Percentiles rank a stretch among this genome's conserved stretches.
Conservation (phyloP, 2,797 vertebrate species). For the Neomorphus geoffroyi region DNA sequence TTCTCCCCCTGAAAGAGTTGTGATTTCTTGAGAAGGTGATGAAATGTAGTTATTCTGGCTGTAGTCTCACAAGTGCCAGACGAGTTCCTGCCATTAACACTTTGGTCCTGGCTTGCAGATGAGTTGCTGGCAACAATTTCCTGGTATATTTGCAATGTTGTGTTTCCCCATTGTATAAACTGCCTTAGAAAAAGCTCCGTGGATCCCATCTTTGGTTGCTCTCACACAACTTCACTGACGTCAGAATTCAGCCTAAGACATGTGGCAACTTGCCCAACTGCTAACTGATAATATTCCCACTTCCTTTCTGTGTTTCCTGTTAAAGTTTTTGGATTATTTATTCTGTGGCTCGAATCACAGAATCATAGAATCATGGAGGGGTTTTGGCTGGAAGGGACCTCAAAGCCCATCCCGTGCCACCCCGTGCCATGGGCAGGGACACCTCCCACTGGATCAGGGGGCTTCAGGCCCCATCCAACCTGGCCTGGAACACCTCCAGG, state of each 20-base stretch:
- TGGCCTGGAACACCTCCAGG: too few species aligned
- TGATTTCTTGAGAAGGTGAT: not conserved
- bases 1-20: not conserved
- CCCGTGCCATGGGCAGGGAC: too few species aligned
- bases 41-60: not conserved
- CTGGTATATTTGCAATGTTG: fast-evolving
- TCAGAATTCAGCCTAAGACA: not conserved
- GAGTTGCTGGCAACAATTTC: not conserved
- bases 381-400: too few species aligned
- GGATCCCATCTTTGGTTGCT: not conserved
- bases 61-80: not conserved
- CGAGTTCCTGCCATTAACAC: not conserved
- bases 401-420: too few species aligned
- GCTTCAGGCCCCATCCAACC: too few species aligned
- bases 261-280: not conserved
- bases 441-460: too few species aligned
- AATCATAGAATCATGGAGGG: too few species aligned
- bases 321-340: not conserved
- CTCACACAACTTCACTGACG: not conserved
- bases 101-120: not conserved
- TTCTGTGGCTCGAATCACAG: not conserved
- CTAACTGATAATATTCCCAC: not conserved
- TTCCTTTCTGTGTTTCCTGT: not conserved
- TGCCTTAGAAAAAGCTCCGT: not conserved
- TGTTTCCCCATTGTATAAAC: fast-evolving